A percentile compares a stretch with the other conserved stretches of the same genome.
These are phyloP conservation scores for Stramonita haemastoma DNA, from an alignment of 2,888 invertebrate genomes.

Conservation along the genomic window DNA sequence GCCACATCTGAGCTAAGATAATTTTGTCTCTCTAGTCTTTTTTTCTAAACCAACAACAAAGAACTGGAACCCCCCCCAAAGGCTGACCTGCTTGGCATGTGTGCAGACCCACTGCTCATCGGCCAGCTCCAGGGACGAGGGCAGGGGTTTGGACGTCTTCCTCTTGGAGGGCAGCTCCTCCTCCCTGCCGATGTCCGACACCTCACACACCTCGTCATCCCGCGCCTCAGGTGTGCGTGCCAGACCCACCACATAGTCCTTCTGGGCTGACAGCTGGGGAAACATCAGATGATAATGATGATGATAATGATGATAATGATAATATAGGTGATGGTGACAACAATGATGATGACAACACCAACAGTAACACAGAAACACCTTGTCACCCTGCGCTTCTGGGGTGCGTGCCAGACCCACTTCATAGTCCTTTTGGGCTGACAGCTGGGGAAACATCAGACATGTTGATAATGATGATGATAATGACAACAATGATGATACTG, in stretches of 20 bases:
- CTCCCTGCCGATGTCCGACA: conserved; percentile 60
- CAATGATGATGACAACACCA: no score
- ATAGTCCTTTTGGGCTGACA: conserved; percentile 83
- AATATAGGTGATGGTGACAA: no score
- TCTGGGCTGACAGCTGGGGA: conserved; percentile 77
- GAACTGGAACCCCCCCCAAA: no score
- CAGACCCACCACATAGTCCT: conserved; percentile 88
- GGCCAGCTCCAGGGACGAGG: conserved; percentile 81
- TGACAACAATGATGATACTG: no score
- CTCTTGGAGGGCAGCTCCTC: conserved; percentile 19
- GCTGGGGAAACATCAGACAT: conserved; percentile 46
- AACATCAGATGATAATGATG: not conserved
- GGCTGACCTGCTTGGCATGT: conserved; percentile 86
- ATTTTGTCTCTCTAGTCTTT: no score
- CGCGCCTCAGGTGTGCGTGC: conserved; percentile 84
- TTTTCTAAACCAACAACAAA: no score
- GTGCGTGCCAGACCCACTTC: conserved; percentile 89
- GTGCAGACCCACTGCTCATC: conserved; percentile 86
- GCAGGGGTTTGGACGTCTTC: conserved; percentile 77
- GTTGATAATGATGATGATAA: not conserved
- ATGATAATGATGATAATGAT: not conserved
- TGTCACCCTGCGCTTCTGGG: conserved; percentile 79
- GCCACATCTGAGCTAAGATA: no score
- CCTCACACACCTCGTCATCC: conserved; percentile 71
- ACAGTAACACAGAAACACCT: conserved; percentile 63